These are phyloP conservation scores for Caenorhabditis plicata DNA, from an alignment of 2,888 invertebrate species.

Conservation along the genomic window DNA sequence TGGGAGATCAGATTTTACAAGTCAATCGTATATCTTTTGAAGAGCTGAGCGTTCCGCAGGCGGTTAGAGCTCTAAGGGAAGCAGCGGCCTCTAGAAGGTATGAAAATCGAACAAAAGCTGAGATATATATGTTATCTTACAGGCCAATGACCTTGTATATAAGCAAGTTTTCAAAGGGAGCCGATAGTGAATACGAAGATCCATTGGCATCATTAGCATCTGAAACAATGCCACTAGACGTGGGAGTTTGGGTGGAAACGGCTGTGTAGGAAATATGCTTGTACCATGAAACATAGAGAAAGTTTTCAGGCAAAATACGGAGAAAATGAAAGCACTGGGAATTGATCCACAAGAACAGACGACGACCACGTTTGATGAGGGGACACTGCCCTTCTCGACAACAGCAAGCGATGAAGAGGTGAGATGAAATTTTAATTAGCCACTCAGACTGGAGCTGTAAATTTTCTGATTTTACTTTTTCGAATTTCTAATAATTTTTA, in stretches of 20 bases:
- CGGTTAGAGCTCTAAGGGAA: conserved; percentile 43
- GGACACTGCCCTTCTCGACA: conserved; percentile 32
- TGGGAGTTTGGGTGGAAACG: conserved; percentile 43
- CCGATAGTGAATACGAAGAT: conserved; percentile 46
- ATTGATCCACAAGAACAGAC: conserved; percentile 36
- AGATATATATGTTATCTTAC: conserved; percentile 8
- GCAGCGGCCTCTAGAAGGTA: conserved; percentile 43
- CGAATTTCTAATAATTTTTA: too few species aligned
- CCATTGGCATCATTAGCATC: conserved; percentile 51
- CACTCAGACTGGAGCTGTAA: too few species aligned
- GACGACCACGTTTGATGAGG: conserved; percentile 40
- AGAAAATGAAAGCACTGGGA: conserved; percentile 29
- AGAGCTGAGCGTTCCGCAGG: conserved; percentile 49
- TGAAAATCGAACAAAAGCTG: not conserved
- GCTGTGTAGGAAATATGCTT: conserved; percentile 27
- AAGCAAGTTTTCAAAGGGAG: conserved; percentile 38
- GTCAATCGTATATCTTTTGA: conserved; percentile 59
- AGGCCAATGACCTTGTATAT: conserved; percentile 55
- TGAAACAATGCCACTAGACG: conserved; percentile 60
- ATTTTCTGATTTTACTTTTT: too few species aligned
- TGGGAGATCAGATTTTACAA: conserved; percentile 62
- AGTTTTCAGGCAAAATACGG: conserved; percentile 36
- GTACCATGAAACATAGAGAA: not conserved
- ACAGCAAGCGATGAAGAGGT: conserved; percentile 40
- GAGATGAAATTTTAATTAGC: not conserved